Percentiles rank a stretch among this genome's conserved stretches.
Conservation (phyloP, 2,888 invertebrate genomes). For the Limenitis camilla region DNA sequence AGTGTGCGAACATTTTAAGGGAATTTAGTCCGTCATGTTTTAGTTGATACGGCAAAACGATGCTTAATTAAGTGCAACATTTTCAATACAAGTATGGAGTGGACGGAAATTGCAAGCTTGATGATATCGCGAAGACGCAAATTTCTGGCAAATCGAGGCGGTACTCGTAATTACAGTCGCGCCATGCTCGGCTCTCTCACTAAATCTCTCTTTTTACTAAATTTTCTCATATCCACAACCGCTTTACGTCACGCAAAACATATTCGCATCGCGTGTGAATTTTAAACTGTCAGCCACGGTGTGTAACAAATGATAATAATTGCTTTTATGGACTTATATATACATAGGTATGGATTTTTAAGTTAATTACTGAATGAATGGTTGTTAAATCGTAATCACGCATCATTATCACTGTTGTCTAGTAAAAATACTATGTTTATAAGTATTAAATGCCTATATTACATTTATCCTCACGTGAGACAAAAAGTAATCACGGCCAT, state of each 20-base stretch:
- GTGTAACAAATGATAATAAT: conserved; percentile 32
- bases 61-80: conserved; percentile 54
- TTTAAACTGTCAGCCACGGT: conserved; percentile 52
- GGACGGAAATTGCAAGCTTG: conserved; percentile 41
- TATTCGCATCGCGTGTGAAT: conserved; percentile 60
- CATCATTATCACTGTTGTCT: too few species aligned
- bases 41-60: conserved; percentile 15
- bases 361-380: too few species aligned
- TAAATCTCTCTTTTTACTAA: conserved; percentile 57
- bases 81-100: conserved; percentile 22
- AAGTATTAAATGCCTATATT: too few species aligned
- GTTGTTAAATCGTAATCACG: too few species aligned
- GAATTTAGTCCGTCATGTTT: conserved; percentile 21
- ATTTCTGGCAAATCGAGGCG: conserved; percentile 54
- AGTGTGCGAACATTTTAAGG: conserved; percentile 47
- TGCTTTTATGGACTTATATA: conserved; percentile 23
- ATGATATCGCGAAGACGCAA: conserved; percentile 51
- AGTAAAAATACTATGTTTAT: too few species aligned
- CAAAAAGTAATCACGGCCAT: too few species aligned
- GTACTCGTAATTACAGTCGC: conserved; percentile 56
- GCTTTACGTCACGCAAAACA: conserved; percentile 63
- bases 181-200: conserved; percentile 44
- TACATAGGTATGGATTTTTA: conserved; percentile 17
- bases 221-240: conserved; percentile 57
- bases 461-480: too few species aligned